These are phyloP conservation scores for Caenorhabditis sp. DNA, from an alignment of 2,888 invertebrate species.

Conservation along the genomic window DNA sequence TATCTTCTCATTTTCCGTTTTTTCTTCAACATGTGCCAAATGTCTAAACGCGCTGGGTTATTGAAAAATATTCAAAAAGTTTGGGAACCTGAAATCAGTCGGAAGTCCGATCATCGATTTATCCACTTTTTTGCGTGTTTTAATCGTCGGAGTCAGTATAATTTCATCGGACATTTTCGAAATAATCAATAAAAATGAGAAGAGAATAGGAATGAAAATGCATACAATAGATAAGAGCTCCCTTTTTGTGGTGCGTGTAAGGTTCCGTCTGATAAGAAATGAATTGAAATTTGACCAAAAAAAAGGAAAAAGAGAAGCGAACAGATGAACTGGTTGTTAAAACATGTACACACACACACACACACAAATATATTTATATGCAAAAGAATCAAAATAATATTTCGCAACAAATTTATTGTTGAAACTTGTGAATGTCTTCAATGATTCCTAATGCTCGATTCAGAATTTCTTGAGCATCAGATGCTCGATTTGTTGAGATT, in stretches of 20 bases:
- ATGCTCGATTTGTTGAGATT: not conserved
- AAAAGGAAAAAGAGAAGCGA: not conserved
- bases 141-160: constrained; percentile 25
- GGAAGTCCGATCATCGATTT: constrained; percentile 32
- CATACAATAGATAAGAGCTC: not conserved
- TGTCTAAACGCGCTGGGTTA: constrained; percentile 12
- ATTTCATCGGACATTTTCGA: constrained; percentile 27
- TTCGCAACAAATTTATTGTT: not conserved
- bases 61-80: not conserved
- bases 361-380: not conserved
- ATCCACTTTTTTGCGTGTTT: constrained; percentile 25
- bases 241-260: not conserved
- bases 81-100: constrained; percentile 17
- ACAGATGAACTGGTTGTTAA: not conserved
- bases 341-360: not conserved
- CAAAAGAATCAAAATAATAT: not conserved
- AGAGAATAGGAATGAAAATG: not conserved
- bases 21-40: constrained; percentile 22
- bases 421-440: constrained; percentile 13
- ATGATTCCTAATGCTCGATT: constrained; percentile 21
- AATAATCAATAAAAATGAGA: not conserved
- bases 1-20: constrained; percentile 14
- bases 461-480: constrained; percentile 25
- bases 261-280: not conserved
- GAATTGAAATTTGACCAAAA: not conserved